Conservation (phyloP, 2,797 vertebrate genomes). For the Varecia variegata region DNA sequence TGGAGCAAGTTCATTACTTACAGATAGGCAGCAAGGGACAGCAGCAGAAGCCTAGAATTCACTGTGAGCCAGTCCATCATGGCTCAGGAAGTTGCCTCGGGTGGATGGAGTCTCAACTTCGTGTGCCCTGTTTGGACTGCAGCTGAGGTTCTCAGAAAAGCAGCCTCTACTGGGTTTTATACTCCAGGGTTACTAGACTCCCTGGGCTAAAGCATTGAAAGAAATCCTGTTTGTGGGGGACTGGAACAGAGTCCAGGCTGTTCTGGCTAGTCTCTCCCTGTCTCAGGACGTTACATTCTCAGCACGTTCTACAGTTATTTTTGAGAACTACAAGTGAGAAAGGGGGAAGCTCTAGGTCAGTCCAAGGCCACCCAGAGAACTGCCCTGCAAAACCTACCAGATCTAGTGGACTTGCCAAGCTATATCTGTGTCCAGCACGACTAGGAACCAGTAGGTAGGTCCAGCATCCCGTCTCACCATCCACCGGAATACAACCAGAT, state of each 20-base stretch:
- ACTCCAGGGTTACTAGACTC: background rate
- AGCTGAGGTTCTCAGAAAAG: background rate
- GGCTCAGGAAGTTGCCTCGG: background rate
- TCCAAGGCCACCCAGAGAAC: background rate
- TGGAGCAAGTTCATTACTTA: background rate
- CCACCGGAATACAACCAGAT: background rate
- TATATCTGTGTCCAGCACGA: background rate
- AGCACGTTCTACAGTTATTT: background rate
- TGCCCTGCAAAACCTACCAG: background rate
- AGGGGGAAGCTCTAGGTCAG: background rate
- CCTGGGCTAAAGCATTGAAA: background rate
- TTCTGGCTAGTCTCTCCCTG: background rate
- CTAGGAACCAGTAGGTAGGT: background rate
- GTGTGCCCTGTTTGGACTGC: background rate
- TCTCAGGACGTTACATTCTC: background rate
- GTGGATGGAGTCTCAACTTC: background rate
- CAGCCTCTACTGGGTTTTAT: background rate
- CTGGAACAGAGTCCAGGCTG: background rate
- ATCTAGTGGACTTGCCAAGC: background rate
- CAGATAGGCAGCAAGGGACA: background rate
- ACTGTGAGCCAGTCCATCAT: too few relatives aligned
- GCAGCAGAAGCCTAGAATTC: background rate
- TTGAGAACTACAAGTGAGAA: background rate
- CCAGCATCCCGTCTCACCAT: background rate
- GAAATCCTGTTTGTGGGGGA: background rate